These are phyloP conservation scores for Chionomys nivalis DNA, from an alignment of 2,113 vertebrate species.

Conservation along the genomic window DNA sequence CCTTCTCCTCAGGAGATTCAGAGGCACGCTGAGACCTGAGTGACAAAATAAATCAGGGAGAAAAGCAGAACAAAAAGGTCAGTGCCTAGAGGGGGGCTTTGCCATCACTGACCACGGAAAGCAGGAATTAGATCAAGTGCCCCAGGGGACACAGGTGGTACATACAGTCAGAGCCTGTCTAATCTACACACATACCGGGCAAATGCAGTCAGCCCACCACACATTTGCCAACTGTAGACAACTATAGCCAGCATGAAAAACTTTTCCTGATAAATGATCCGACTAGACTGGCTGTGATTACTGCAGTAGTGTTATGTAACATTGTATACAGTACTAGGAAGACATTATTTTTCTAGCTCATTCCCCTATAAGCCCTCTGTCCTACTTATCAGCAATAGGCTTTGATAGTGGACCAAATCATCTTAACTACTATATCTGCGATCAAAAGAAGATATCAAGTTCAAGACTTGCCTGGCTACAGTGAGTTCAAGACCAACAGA, in stretches of 20 bases:
- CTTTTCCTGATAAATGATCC: slow-evolving; percentile 19
- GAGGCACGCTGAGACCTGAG: slow-evolving; percentile 40
- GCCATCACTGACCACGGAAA: background rate
- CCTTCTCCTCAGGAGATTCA: slow-evolving; percentile 16
- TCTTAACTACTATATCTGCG: slow-evolving; percentile 11
- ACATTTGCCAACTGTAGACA: background rate
- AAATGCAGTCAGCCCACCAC: background rate
- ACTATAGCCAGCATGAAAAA: background rate
- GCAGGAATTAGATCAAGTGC: background rate
- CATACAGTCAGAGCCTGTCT: background rate
- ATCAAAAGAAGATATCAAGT: background rate
- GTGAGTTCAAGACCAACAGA: background rate
- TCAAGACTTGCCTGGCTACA: background rate
- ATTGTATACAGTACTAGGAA: slow-evolving; percentile 4
- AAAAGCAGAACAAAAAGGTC: background rate
- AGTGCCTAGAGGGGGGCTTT: background rate
- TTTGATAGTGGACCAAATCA: slow-evolving; percentile 60
- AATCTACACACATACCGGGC: background rate
- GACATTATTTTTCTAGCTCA: slow-evolving; percentile 17
- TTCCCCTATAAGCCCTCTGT: background rate
- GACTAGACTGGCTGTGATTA: background rate
- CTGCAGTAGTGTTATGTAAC: background rate
- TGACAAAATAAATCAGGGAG: background rate
- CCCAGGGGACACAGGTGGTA: background rate
- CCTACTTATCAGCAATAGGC: background rate